A percentile compares a stretch with the other conserved stretches of the same genome.
These are phyloP conservation scores for Pseudomyrmex dendroicus DNA, from an alignment of 1,140 invertebrate genomes.

Conservation along the genomic window DNA sequence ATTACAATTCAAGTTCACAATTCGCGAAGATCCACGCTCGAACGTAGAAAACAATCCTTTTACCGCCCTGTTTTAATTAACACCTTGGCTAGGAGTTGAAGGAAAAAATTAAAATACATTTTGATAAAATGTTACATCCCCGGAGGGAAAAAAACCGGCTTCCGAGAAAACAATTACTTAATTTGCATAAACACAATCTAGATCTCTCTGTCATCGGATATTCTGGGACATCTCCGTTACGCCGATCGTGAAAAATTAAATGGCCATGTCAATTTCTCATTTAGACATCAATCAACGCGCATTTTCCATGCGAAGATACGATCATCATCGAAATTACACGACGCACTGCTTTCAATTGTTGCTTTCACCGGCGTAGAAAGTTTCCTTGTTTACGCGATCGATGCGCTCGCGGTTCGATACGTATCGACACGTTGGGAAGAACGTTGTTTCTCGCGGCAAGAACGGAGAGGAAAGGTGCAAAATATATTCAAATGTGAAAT, in stretches of 20 bases:
- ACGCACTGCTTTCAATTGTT: conserved; percentile 22
- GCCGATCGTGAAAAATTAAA: not conserved
- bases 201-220: conserved; percentile 17
- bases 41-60: too few species aligned
- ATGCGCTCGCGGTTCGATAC: conserved; percentile 18
- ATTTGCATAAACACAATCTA: not conserved
- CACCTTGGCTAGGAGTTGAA: too few species aligned
- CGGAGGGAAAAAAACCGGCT: too few species aligned
- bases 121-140: too few species aligned
- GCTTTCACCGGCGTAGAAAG: conserved; percentile 64
- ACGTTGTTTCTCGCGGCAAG: conserved; percentile 12
- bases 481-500: conserved; percentile 10
- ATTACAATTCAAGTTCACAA: too few species aligned
- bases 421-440: conserved; percentile 43
- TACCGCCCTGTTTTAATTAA: too few species aligned
- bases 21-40: too few species aligned
- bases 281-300: not conserved
- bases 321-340: conserved; percentile 30
- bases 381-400: conserved; percentile 56
- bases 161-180: too few species aligned
- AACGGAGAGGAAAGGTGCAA: conserved; percentile 14
- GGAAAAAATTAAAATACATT: too few species aligned
- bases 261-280: not conserved
- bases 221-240: not conserved
- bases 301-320: conserved; percentile 26